Base-by-base conservation (phyloP, 1,140 invertebrate species). In the Eubasilissa regina region DNA sequence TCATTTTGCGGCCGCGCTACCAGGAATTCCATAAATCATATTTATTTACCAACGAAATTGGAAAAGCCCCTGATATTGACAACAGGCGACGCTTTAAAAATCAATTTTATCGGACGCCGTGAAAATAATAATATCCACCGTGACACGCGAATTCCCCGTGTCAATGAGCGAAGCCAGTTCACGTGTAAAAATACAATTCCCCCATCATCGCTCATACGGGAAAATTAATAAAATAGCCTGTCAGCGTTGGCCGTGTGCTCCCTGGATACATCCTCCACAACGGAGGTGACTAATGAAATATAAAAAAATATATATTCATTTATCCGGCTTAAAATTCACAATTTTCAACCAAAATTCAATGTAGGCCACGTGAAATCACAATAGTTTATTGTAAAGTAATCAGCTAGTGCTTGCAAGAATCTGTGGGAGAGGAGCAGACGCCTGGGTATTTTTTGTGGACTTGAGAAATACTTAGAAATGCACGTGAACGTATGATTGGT, bases 191-290 rank as follows among this genome's bases (percentile, higher is more conserved):
- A 48, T 70, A 48, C 45, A 48, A 13, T 56, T 58, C 58, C 44
- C 35, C 43, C 35, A 58, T 58, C 58, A 76, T 76, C 56, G 58
- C 35, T 76, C 75, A 51, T 58, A 64, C 43, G 75, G 45, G 70
- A 15, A 74, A 74, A 76, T 76, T 76, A 75, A 75, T 75, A 80
- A 51, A 60, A 66, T 47, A 75, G 58, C 51, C 70, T 66, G 64
- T 48, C 78, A 53, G 51, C 58, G 15, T 13, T 62, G 43, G 12
- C 8, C n/a, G 48, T 11, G 15, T 25, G 19, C 10, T 9, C 47
- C 62, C 13, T 45, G 62, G 45, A 35, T 1, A 1, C 25, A 35
- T 35, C 25, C 25, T 35, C 25, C 25, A 3, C 25, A 35, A 6
- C 25, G 25, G 25, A 35, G n/a, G 25, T 35, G 25, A 35, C 25